A percentile compares a stretch with the other conserved stretches of the same genome.
Evolutionary conservation across 2,888 invertebrate genomes (phyloP).

Genomic region (Apodemia mormo): DNA sequence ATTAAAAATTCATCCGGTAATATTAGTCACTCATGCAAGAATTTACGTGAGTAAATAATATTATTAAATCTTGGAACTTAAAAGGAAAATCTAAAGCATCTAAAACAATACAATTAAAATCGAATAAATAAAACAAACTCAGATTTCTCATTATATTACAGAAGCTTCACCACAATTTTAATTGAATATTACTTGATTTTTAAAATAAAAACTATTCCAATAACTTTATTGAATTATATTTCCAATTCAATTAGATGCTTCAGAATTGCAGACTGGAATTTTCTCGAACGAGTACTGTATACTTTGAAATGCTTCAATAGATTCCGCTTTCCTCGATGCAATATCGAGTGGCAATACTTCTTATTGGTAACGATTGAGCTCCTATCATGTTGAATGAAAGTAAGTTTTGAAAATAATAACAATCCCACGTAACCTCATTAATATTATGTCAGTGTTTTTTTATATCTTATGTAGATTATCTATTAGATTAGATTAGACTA

Average conservation of each 20-base stretch:
- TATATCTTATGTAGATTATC: no score
- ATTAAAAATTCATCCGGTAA: no score
- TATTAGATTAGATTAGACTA: no score
- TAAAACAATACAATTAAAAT: neutral
- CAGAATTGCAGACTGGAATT: slow-evolving; percentile 9
- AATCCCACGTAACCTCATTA: neutral
- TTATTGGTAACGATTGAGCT: slow-evolving; percentile 6
- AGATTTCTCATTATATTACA: neutral
- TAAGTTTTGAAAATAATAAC: no score
- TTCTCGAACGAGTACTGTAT: slow-evolving; percentile 1
- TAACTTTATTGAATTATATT: slow-evolving; percentile 17
- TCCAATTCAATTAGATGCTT: slow-evolving; percentile 16
- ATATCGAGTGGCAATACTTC: slow-evolving; percentile 15
- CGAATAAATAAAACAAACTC: slow-evolving; percentile 9
- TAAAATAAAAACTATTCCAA: slow-evolving; percentile 16
- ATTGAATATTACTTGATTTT: slow-evolving; percentile 2
- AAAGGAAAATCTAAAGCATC: no score
- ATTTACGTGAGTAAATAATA: no score
- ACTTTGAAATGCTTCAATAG: neutral
- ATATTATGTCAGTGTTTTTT: neutral
- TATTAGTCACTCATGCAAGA: neutral
- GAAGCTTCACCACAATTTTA: slow-evolving; percentile 2
- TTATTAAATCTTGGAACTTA: no score
- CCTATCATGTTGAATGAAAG: neutral
- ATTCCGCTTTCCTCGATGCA: slow-evolving; percentile 11